A percentile compares a stretch with the other conserved stretches of the same genome.
phyloP scores from a whole-genome alignment of 1,140 invertebrate genomes.

The Plutomurus gul region DNA sequence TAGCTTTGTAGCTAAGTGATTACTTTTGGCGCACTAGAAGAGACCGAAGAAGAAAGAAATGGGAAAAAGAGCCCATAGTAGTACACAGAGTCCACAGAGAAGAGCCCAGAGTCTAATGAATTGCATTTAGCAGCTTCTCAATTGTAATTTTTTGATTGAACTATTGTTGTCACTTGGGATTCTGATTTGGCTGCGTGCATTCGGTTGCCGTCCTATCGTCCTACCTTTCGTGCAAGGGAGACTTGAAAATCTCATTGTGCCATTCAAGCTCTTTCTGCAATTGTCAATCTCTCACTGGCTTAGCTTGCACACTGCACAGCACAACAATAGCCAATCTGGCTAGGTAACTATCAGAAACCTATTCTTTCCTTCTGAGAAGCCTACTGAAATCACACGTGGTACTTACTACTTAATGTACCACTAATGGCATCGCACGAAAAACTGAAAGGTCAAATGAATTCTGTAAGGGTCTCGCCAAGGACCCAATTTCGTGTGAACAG shows the following conservation, averaged over 20 bases:
- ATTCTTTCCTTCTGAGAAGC: background rate
- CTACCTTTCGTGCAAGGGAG: too few species aligned
- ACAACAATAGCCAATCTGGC: background rate
- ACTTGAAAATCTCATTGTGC: background rate
- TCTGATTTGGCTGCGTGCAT: background rate
- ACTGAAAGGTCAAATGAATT: slow-evolving; percentile 4
- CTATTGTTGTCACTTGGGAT: slow-evolving; percentile 15
- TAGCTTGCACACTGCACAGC: too few species aligned
- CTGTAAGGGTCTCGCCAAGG: background rate
- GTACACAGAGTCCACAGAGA: background rate
- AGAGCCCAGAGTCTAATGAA: background rate
- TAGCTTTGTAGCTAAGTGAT: too few species aligned
- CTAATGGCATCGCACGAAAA: too few species aligned
- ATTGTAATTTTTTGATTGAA: slow-evolving; percentile 25
- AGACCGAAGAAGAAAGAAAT: background rate
- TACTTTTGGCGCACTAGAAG: too few species aligned
- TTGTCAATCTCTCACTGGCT: slow-evolving; percentile 26
- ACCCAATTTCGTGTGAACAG: slow-evolving; percentile 5
- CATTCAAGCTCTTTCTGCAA: background rate
- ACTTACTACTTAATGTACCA: too few species aligned
- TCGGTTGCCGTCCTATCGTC: too few species aligned
- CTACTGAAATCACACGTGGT: background rate
- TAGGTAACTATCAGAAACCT: background rate
- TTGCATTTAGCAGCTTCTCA: slow-evolving; percentile 20
- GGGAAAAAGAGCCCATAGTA: background rate